Evolutionary conservation across 2,113 vertebrate genomes (phyloP).

Genomic region (Sigmodon hispidus): DNA sequence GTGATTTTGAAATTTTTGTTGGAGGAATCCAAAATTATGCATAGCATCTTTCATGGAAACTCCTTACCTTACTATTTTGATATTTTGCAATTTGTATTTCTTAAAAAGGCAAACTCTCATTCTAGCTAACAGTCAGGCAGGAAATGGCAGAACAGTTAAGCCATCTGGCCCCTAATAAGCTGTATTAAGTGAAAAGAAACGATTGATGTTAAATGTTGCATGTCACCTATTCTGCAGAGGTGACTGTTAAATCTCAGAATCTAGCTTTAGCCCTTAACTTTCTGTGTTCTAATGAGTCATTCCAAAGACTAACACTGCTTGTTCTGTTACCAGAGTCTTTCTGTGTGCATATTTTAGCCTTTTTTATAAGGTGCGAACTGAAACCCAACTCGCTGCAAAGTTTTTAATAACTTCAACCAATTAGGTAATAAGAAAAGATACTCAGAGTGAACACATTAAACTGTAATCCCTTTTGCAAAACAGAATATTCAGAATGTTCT

Average conservation of each 20-base stretch:
- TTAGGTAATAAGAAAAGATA: constrained; percentile 73
- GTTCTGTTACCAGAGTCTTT: constrained; percentile 71
- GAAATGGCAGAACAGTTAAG: constrained; percentile 74
- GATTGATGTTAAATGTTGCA: constrained; percentile 72
- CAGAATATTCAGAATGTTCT: constrained; percentile 35
- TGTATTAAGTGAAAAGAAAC: constrained; percentile 73
- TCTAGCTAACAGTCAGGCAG: constrained; percentile 65
- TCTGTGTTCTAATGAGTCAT: constrained; percentile 71
- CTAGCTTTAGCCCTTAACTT: constrained; percentile 60
- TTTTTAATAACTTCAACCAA: constrained; percentile 77
- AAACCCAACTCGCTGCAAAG: constrained; percentile 67
- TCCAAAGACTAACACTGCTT: constrained; percentile 50
- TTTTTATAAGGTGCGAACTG: constrained; percentile 76
- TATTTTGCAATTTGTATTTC: constrained; percentile 58
- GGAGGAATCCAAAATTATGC: constrained; percentile 71
- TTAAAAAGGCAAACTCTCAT: constrained; percentile 62
- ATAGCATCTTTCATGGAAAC: constrained; percentile 66
- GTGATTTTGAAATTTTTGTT: constrained; percentile 65
- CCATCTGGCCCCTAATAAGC: constrained; percentile 76
- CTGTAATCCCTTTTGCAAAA: constrained; percentile 45
- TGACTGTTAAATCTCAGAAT: constrained; percentile 67
- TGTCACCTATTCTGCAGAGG: constrained; percentile 54
- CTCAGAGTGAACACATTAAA: constrained; percentile 68
- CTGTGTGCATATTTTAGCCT: constrained; percentile 67
- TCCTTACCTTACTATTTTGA: constrained; percentile 54